Evolutionary conservation across 2,797 vertebrate genomes (phyloP).

Genomic region (Cossypha caffra): DNA sequence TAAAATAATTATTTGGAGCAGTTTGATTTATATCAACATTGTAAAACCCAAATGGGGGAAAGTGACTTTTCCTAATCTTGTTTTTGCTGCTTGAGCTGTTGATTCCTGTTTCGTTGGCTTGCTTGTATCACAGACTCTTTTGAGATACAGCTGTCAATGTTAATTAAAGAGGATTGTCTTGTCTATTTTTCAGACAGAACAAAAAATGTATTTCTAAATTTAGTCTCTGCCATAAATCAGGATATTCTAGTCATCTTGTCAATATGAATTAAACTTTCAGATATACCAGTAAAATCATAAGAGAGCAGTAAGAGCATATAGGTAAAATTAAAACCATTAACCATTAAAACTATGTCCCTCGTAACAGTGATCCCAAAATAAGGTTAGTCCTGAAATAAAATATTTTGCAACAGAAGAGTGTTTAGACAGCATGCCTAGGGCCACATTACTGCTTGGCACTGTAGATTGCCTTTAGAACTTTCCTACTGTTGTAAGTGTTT

Average conservation of each 20-base stretch:
- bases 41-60: background rate
- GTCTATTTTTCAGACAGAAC: constrained; percentile 16
- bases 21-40: background rate
- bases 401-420: background rate
- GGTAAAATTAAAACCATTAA: background rate
- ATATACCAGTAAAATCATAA: background rate
- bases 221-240: background rate
- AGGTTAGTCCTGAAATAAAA: background rate
- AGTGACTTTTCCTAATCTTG: background rate
- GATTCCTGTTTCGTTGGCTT: background rate
- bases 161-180: constrained; percentile 14
- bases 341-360: background rate
- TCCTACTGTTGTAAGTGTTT: background rate
- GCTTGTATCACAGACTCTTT: background rate
- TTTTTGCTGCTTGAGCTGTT: background rate
- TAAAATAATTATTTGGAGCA: background rate
- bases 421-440: background rate
- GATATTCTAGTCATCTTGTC: background rate
- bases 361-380: background rate
- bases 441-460: background rate
- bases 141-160: background rate
- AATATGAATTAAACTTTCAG: background rate
- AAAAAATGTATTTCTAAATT: background rate
- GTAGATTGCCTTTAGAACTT: background rate
- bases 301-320: background rate